Evolutionary conservation across 2,888 invertebrate species (phyloP), one percentile per base, ranked within the genome.

Genomic region (Agrochola lychnidis): DNA sequence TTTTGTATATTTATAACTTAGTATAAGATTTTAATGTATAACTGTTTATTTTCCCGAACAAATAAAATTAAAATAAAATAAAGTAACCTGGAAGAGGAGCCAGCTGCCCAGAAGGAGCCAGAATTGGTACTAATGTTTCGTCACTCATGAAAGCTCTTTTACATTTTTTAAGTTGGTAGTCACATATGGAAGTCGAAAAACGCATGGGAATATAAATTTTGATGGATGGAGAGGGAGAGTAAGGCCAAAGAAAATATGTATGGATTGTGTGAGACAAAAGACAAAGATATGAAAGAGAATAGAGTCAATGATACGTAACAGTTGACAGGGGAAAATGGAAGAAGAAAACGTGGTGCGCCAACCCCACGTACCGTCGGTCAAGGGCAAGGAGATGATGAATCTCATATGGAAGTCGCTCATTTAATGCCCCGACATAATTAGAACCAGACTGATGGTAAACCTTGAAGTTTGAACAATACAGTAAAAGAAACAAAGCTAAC

Each of bases 381-480:
- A 3, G 53, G 53, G 53, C 22, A 53, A 7, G 9, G 3, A 53
- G 53, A 53, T 22, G 22, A 22, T 22, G 9, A 53, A 22, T 22
- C 7, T 22, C 42, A 16, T 3, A 22, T 77, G 57, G 53, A 56
- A 62, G 14, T n/a, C 22, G 9, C 42, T 40, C 30, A 61, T 66
- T 75, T 59, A 30, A 56, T 61, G 62, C 42, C 9, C 7, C 42
- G 36, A 59, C 12, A 30, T 70, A 63, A 78, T 57, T 69, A 62
- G 53, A 16, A 40, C 12, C 53, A 22, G 10, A 0, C 53, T 25
- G 3, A 6, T 45, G n/a, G 30, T 48, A 42, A 36, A 63, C 77
- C 77, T 79, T 78, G 70, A 42, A 77, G 19, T n/a, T 63, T 77
- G 40, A 57, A 79, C 62, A 63, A 40, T 56, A 14, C 25, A 36